These are phyloP conservation scores for Halcyon chelicuti DNA, from an alignment of 2,797 vertebrate species.

Conservation along the genomic window DNA sequence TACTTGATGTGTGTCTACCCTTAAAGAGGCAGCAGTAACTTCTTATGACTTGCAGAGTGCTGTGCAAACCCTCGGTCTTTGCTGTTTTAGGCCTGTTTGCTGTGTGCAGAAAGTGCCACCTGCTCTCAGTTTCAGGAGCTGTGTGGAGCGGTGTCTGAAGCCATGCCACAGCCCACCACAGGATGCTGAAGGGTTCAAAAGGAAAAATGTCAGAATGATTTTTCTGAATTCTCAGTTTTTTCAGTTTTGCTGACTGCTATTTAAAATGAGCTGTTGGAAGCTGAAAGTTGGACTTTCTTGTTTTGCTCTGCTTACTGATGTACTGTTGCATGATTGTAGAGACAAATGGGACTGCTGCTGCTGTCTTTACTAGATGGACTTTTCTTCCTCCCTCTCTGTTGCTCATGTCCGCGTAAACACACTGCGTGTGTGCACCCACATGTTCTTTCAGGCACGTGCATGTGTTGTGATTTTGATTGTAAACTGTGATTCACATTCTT, in stretches of 20 bases:
- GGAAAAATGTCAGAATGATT: background rate
- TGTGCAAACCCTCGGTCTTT: background rate
- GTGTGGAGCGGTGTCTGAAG: background rate
- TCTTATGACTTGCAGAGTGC: background rate
- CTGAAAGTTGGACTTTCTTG: background rate
- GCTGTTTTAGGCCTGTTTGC: background rate
- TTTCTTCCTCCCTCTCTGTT: background rate
- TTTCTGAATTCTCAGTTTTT: background rate
- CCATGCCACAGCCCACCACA: constrained; percentile 14
- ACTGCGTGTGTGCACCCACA: accelerated
- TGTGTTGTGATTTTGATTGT: background rate
- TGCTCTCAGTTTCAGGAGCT: background rate
- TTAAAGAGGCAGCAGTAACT: constrained; percentile 71
- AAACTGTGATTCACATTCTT: background rate
- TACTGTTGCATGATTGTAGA: background rate
- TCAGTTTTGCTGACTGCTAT: background rate
- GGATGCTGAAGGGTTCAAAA: background rate
- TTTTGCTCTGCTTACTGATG: background rate
- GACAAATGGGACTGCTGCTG: background rate
- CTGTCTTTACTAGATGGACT: background rate
- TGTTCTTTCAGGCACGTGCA: background rate
- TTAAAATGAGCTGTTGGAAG: background rate
- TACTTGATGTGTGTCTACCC: constrained; percentile 10
- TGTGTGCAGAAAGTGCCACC: background rate
- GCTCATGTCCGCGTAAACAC: background rate